Evolutionary conservation across 2,888 invertebrate species (phyloP), one percentile per base, ranked within the genome.

Genomic region (Nysson spinosus): DNA sequence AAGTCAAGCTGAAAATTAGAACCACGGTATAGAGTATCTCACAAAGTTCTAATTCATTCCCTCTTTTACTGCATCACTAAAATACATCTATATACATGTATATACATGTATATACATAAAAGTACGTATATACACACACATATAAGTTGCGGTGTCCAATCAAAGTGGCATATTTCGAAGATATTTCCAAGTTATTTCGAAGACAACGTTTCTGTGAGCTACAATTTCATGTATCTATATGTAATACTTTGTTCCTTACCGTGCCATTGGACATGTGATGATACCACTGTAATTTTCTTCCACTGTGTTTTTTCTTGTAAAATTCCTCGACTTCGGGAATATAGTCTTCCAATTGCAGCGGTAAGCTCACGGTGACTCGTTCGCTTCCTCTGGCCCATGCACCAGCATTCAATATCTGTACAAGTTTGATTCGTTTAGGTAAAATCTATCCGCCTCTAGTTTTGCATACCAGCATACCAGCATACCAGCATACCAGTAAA

Each of bases 181-280:
- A n/a, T n/a, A n/a, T n/a, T n/a, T n/a, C n/a, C n/a, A n/a, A n/a
- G n/a, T n/a, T n/a, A n/a, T n/a, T n/a, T n/a, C n/a, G n/a, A n/a
- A n/a, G n/a, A n/a, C n/a, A n/a, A n/a, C n/a, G n/a, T n/a, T n/a
- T n/a, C n/a, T n/a, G n/a, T n/a, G n/a, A n/a, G n/a, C n/a, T n/a
- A n/a, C n/a, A n/a, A n/a, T n/a, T n/a, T n/a, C n/a, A n/a, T n/a
- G n/a, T n/a, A n/a, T n/a, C n/a, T n/a, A 20, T 3, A n/a, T 39
- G n/a, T 19, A 39, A 65, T 37, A 28, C 44, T 49, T 39, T 49
- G 14, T 37, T 55, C 32, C 63, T 85, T 84, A 93, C 92, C 64
- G 98, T 98, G 77, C 99, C 99, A 88, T 99, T 99, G 72, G 98
- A 98, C 98, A 99, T 99, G 83, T 99, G 98, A 89, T 99, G 99